These are phyloP conservation scores for Gonatopus flavifemur DNA, from an alignment of 1,140 invertebrate genomes.

Conservation along the genomic window DNA sequence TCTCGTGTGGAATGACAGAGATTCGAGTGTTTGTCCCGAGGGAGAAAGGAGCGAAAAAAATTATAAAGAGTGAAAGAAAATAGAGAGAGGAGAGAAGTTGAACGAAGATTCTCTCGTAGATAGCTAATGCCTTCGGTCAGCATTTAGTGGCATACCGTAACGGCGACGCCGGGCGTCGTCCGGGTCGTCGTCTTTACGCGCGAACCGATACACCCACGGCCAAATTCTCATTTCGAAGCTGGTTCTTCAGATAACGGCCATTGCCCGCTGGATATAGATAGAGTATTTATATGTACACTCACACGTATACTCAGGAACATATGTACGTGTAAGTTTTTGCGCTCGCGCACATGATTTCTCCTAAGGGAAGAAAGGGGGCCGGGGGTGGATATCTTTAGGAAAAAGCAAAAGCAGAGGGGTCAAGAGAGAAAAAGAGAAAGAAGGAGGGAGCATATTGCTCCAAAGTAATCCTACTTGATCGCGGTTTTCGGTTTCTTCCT, in stretches of 20 bases:
- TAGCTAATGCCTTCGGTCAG: conserved; percentile 34
- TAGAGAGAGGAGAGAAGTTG: neutral
- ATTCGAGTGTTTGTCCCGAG: no score
- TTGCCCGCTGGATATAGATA: conserved; percentile 32
- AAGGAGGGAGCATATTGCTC: conserved; percentile 52
- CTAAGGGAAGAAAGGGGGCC: neutral
- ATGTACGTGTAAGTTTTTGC: no score
- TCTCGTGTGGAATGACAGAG: no score
- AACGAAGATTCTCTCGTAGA: conserved; percentile 17
- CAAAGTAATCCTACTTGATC: conserved; percentile 56
- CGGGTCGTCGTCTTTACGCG: conserved; percentile 5
- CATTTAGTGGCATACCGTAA: conserved; percentile 34
- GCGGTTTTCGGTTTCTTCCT: conserved; percentile 48
- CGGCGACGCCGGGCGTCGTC: conserved; percentile 1
- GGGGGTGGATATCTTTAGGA: conserved; percentile 19
- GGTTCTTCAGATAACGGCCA: conserved; percentile 42
- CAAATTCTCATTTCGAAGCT: conserved; percentile 35
- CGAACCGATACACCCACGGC: conserved; percentile 24
- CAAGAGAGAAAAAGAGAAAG: conserved; percentile 24
- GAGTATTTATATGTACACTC: conserved; percentile 25
- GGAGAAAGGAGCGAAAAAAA: neutral
- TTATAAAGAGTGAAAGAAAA: conserved; percentile 3
- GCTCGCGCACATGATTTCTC: conserved; percentile 1
- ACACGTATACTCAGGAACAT: no score
- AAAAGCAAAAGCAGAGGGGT: conserved; percentile 16